These are phyloP conservation scores for Alces alces DNA, from an alignment of 2,113 vertebrate species.

Conservation along the genomic window DNA sequence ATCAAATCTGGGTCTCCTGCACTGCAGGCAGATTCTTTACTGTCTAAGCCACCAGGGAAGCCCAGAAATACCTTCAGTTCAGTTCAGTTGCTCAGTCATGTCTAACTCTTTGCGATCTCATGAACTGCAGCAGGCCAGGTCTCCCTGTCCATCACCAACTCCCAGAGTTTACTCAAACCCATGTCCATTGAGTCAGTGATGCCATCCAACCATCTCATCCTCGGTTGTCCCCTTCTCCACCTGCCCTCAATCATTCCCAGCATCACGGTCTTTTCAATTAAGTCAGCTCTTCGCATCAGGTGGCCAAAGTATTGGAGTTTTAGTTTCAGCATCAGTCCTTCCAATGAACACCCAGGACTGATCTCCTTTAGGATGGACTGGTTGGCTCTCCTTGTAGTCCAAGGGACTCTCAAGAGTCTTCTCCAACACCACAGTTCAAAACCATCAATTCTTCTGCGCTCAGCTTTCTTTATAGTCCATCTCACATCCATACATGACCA, in stretches of 20 bases:
- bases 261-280: neutral
- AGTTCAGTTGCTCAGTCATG: neutral
- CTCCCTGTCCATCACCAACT: neutral
- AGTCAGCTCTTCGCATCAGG: neutral
- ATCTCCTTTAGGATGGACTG: too few species aligned
- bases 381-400: too few species aligned
- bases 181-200: neutral
- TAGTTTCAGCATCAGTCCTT: neutral
- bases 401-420: too few species aligned
- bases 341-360: too few species aligned
- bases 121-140: neutral
- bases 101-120: fast-evolving
- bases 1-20: neutral
- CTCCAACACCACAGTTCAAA: too few species aligned
- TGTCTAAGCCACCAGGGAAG: neutral
- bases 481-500: neutral
- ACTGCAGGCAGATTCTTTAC: neutral
- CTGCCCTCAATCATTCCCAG: neutral
- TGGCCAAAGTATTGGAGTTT: neutral
- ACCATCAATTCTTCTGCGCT: neutral
- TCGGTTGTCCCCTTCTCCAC: neutral
- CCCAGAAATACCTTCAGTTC: neutral
- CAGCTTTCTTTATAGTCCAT: neutral
- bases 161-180: fast-evolving
- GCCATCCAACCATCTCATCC: neutral